Base-by-base conservation (phyloP, 2,888 invertebrate genomes). In the Bombylius discolor region DNA sequence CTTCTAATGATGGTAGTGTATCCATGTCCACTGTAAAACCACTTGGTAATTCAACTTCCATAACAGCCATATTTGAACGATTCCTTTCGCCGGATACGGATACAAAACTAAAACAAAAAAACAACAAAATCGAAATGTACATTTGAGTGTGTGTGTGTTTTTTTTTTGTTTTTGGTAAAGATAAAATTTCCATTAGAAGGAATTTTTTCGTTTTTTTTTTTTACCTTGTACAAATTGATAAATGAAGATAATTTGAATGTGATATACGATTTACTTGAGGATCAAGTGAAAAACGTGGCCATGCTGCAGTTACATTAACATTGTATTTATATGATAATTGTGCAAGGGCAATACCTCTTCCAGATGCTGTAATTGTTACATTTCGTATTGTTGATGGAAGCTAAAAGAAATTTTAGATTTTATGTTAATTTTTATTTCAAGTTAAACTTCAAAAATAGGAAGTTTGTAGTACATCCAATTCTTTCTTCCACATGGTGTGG, bases 41-140 rank as follows among this genome's bases (percentile, higher is more conserved):
- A 12, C 94, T 93, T 0, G 95, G 94, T 58, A 96, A 77, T 62
- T 83, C 84, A 0, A 95, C 87, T 67, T 93, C 92, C 79, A 95
- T 87, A 1, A 95, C 85, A 7, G 92, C 89, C 83, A 95, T 87
- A 63, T 95, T 95, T 61, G 73, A 74, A 42, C 68, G 66, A 56
- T 84, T 83, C 36, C 67, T 62, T 58, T 68, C 70, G 13, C 68
- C 69, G 7, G 64, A 64, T 23, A 70, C 67, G 11, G 71, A 67
- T 5, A 71, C 66, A 55, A 70, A 73, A 50, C 72, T 68, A n/a
- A 51, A 46, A 23, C 48, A 5, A 39, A 53, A 51, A 48, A 47
- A 44, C 51, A 45, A 33, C n/a, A 36, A 36, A 36, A 36, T 36
- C 34, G 8, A 36, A 23, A 23, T 23, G 23, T 23, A 23, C 23